A percentile compares a stretch with the other conserved stretches of the same genome.
phyloP scores from a whole-genome alignment of 2,113 vertebrate genomes.

The Chroicocephalus ridibundus region DNA sequence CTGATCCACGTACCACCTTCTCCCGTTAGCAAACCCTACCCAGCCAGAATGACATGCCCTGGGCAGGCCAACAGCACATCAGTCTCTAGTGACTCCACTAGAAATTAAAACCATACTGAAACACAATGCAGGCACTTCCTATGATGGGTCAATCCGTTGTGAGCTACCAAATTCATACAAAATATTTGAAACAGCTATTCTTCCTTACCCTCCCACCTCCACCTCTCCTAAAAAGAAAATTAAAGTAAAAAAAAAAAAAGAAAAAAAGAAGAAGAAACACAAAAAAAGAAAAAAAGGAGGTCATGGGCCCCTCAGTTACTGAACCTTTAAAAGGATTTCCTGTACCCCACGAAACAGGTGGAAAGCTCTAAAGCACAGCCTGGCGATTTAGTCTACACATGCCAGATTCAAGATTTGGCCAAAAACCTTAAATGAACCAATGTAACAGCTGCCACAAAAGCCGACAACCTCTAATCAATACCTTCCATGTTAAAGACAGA shows the following conservation, averaged over 20 bases:
- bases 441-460: not conserved
- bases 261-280: not conserved
- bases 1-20: not conserved
- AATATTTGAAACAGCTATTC: not conserved
- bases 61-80: not conserved
- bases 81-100: not conserved
- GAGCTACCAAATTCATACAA: not conserved
- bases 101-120: not conserved
- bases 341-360: not conserved
- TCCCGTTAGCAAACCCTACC: not conserved
- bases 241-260: not conserved
- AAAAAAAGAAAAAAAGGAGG: not conserved
- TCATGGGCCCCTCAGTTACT: not conserved
- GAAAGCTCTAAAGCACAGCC: not conserved
- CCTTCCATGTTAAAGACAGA: not conserved
- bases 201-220: not conserved
- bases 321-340: not conserved
- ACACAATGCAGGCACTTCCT: not conserved
- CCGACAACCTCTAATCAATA: conserved; percentile 2
- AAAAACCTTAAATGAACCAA: conserved; percentile 23
- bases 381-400: not conserved
- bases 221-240: not conserved
- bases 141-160: not conserved
- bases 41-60: not conserved
- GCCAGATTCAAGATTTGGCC: not conserved